Base-by-base conservation (phyloP, 23 tunicate species). In the Halocynthia roretzi region DNA sequence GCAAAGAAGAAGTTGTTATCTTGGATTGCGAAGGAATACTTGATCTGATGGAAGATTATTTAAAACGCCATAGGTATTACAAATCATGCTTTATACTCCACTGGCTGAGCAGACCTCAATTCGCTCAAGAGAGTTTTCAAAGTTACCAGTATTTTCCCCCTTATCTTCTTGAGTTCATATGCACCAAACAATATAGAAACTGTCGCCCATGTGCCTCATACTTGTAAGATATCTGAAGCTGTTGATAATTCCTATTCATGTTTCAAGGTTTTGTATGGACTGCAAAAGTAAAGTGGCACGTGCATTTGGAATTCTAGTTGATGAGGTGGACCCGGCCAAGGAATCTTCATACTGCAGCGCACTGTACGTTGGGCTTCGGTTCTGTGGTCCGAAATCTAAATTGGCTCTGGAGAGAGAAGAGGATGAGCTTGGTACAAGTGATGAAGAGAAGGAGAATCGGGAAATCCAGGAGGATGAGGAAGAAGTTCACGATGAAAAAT, bases 201-300 rank as follows among this genome's bases (percentile, higher is more conserved):
- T 31, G 44, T 31, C 44, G 44, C 44, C 44, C 44, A 31, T 31
- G 44, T 1, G 44, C 44, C 44, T 31, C 44, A 31, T 31, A 31
- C 44, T 31, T 31, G 44, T 31, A 31, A 31, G 44, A 31, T 31
- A 31, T 31, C 44, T 31, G 44, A 31, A 31, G 44, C 44, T 31
- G 4, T 31, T 31, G 44, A 31, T 31, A 31, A 31, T 31, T 31
- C 44, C 44, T 31, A 31, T 0, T 31, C 44, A 31, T 31, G 44
- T 31, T 31, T 31, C 44, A 31, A 31, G 97, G 14, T 91, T 91
- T 73, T 91, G 97, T 51, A 71, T 22, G 51, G 97, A 91, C 18
- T 91, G 97, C 77, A 91, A 91, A 61, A 56, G 87, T 14, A 91
- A 91, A 49, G 97, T 91, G 22, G 70, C 56, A 51, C 84, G 84